Evolutionary conservation across 1,140 invertebrate genomes (phyloP).

Genomic region (Homalodisca vitripennis): DNA sequence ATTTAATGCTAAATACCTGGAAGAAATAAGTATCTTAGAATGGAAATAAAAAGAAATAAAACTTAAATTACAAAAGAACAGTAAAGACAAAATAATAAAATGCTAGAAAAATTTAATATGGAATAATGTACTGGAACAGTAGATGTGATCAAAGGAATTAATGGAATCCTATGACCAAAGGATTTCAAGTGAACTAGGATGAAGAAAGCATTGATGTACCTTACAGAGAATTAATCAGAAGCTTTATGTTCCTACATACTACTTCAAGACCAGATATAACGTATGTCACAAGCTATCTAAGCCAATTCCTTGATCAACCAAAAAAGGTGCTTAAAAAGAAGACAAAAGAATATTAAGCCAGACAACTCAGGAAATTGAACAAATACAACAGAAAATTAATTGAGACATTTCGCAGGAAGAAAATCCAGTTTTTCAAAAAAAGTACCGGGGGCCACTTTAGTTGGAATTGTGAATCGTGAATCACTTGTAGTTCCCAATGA

Average conservation of each 20-base stretch:
- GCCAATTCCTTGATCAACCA: background rate
- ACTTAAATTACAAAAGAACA: conserved; percentile 37
- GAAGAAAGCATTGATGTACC: background rate
- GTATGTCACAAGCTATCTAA: background rate
- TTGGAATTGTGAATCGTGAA: too few relatives aligned
- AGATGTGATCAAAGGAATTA: background rate
- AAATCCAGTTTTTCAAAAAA: too few relatives aligned
- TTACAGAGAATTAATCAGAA: background rate
- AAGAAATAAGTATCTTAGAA: background rate
- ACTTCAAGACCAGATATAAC: background rate
- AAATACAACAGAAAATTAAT: too few relatives aligned
- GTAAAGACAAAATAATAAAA: background rate
- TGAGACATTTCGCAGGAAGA: too few relatives aligned
- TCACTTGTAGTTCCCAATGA: too few relatives aligned
- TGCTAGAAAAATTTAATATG: background rate
- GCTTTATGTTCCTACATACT: background rate
- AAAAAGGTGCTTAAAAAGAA: background rate
- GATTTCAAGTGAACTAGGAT: conserved; percentile 1
- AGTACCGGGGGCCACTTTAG: too few relatives aligned
- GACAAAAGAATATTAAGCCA: background rate
- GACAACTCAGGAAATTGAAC: too few relatives aligned
- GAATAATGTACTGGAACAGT: background rate
- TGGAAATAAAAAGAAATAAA: conserved; percentile 43
- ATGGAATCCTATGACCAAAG: background rate
- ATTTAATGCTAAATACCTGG: background rate